These are phyloP conservation scores for Cromileptes altivelis DNA, from an alignment of 2,113 vertebrate species.

Conservation along the genomic window DNA sequence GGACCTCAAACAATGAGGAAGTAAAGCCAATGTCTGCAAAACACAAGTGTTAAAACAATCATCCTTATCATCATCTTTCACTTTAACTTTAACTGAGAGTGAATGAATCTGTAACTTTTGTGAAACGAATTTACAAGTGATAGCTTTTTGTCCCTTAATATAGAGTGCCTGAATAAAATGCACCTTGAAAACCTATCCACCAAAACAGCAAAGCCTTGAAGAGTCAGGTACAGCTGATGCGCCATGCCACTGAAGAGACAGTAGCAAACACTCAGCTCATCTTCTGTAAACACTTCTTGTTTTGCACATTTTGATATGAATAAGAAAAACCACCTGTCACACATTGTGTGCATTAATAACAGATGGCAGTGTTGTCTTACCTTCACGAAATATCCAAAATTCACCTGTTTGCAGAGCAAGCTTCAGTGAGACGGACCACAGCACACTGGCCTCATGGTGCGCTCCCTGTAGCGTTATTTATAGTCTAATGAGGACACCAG, in stretches of 20 bases:
- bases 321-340: neutral
- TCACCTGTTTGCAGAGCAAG: conserved; percentile 53
- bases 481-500: conserved; percentile 45
- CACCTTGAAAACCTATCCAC: neutral
- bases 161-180: neutral
- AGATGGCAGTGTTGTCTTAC: conserved; percentile 25
- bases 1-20: neutral
- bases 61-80: too few relatives aligned
- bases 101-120: too few relatives aligned
- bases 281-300: neutral
- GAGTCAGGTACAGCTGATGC: neutral
- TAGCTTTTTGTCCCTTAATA: too few relatives aligned
- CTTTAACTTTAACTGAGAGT: too few relatives aligned
- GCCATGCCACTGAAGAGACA: neutral
- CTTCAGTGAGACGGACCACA: conserved; percentile 32
- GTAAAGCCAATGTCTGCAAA: neutral
- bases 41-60: neutral
- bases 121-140: neutral
- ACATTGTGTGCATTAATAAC: neutral
- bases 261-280: neutral
- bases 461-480: conserved; percentile 62
- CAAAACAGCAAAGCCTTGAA: neutral
- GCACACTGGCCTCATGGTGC: conserved; percentile 34
- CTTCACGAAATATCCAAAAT: conserved; percentile 30
- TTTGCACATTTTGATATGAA: neutral